These are phyloP conservation scores for Telenomus remus DNA, from an alignment of 1,140 invertebrate genomes.

Conservation along the genomic window DNA sequence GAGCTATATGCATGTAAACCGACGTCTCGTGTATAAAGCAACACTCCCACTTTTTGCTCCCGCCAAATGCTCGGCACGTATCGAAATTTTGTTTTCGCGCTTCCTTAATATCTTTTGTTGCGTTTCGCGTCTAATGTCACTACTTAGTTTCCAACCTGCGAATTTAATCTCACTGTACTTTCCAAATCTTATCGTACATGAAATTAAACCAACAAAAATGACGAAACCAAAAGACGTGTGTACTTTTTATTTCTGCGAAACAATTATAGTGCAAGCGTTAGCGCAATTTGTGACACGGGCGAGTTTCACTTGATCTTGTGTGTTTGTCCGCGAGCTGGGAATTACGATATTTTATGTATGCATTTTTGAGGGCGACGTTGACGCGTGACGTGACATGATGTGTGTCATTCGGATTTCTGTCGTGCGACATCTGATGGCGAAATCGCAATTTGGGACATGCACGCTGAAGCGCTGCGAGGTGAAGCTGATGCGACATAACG, in stretches of 20 bases:
- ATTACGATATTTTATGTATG: slow-evolving; percentile 52
- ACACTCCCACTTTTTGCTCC: slow-evolving; percentile 27
- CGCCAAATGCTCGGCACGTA: slow-evolving; percentile 66
- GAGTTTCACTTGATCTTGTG: background rate
- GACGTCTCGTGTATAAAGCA: slow-evolving; percentile 44
- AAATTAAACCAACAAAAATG: too few relatives aligned
- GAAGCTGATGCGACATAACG: slow-evolving; percentile 60
- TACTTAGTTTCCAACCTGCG: slow-evolving; percentile 36
- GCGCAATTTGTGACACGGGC: background rate
- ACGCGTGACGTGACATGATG: slow-evolving; percentile 58
- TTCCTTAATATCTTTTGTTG: slow-evolving; percentile 54
- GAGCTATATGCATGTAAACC: slow-evolving; percentile 38
- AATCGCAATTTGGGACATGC: slow-evolving; percentile 57
- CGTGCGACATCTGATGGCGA: slow-evolving; percentile 61
- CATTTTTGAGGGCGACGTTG: slow-evolving; percentile 53
- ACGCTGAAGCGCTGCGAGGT: slow-evolving; percentile 54
- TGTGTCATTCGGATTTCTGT: slow-evolving; percentile 58
- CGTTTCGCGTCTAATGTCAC: slow-evolving; percentile 47
- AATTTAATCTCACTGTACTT: slow-evolving; percentile 45
- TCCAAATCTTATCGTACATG: background rate
- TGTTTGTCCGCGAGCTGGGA: slow-evolving; percentile 36
- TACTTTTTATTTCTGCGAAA: too few relatives aligned
- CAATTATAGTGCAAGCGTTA: too few relatives aligned
- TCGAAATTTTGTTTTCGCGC: slow-evolving; percentile 65
- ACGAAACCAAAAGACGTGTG: too few relatives aligned